These are phyloP conservation scores for Rhinophrynus dorsalis DNA, from an alignment of 2,797 vertebrate genomes.

Conservation along the genomic window DNA sequence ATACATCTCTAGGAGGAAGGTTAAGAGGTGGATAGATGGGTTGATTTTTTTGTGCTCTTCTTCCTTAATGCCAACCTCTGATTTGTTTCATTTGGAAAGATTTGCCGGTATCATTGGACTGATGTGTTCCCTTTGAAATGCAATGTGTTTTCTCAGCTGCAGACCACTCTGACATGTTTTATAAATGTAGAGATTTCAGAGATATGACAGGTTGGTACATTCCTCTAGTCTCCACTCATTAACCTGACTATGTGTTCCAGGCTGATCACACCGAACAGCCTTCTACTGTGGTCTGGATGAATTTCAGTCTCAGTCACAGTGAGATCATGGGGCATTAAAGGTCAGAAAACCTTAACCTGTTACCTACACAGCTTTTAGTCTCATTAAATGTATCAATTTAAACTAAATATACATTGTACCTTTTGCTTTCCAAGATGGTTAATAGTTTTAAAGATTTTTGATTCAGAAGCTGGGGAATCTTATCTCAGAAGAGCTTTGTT, in stretches of 20 bases:
- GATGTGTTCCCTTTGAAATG: constrained; percentile 34
- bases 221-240: constrained; percentile 47
- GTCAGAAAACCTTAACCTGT: background rate
- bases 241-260: constrained; percentile 26
- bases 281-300: constrained; percentile 20
- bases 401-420: too few relatives aligned
- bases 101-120: constrained; percentile 10
- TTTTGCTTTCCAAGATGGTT: too few relatives aligned
- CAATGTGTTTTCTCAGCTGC: constrained; percentile 55
- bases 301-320: constrained; percentile 2
- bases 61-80: constrained; percentile 14
- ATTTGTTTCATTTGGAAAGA: constrained; percentile 55
- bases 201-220: constrained; percentile 47
- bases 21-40: constrained; percentile 36
- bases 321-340: background rate
- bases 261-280: background rate
- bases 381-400: too few relatives aligned
- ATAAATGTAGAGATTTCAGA: constrained; percentile 55
- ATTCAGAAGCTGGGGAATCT: too few relatives aligned
- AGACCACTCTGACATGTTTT: constrained; percentile 47
- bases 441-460: too few relatives aligned
- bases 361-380: too few relatives aligned
- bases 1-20: constrained; percentile 8
- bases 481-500: too few relatives aligned
- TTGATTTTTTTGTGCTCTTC: constrained; percentile 41